Evolutionary conservation across 2,888 invertebrate species (phyloP), one percentile per base, ranked within the genome.

Genomic region (Nebria brevicollis): DNA sequence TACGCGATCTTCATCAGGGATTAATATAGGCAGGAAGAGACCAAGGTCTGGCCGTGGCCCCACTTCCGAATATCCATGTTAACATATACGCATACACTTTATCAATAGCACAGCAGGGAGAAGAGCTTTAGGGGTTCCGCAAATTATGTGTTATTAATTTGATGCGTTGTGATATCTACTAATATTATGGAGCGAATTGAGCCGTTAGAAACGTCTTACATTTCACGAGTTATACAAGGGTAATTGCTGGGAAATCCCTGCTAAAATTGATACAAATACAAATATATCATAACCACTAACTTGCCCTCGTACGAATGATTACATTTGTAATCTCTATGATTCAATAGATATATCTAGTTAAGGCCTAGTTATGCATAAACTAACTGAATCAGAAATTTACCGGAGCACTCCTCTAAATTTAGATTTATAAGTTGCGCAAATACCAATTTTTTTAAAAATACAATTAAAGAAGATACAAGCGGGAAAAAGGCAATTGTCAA

Each of bases 61-160:
- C 54, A 54, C 54, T 54, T 54, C 54, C 13, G 8, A 13, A 54
- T 54, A 54, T 8, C 54, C 54, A 54, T 54, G 54, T 54, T 54
- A 54, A 54, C 54, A 54, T 54, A 54, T 54, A 54, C 54, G 54
- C 54, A 54, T 54, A 54, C 54, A 54, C 54, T 54, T 54, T 54
- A 54, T 54, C 54, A 54, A 54, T 54, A 54, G 54, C 54, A 54
- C 54, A 54, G 54, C 54, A 54, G 54, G 54, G 34, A 6, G 54
- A 54, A 54, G 54, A 54, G 54, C 54, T 54, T 54, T 54, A 54
- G 13, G 54, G 54, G 54, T 8, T 54, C 4, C 54, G 8, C 54
- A 54, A 54, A 54, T 54, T 54, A 54, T 54, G 54, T 54, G 54
- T 54, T 54, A 54, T 54, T 54, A 54, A 54, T 54, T 54, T 54